Percentiles rank a stretch among this genome's conserved stretches.
Conservation (phyloP, 2,113 vertebrate genomes). For the Corydoras sp. region DNA sequence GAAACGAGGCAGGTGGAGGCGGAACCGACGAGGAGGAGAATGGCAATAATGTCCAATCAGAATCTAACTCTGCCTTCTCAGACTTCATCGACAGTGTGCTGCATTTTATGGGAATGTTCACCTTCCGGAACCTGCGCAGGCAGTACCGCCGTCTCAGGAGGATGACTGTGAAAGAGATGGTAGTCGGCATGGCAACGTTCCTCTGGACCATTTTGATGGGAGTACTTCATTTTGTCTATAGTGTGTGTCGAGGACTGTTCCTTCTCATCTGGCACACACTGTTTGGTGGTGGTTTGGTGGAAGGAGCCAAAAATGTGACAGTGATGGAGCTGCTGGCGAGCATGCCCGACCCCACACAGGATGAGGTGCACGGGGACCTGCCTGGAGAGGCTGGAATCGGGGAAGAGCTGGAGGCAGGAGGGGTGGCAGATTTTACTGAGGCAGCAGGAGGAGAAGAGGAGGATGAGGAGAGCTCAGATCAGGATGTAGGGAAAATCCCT, state of each 20-base stretch:
- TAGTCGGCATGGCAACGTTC: conserved; percentile 62
- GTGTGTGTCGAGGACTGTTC: conserved; percentile 73
- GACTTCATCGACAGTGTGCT: conserved; percentile 65
- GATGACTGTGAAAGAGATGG: conserved; percentile 77
- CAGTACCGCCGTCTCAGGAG: conserved; percentile 69
- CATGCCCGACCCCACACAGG: conserved; percentile 90
- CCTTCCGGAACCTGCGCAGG: conserved; percentile 75
- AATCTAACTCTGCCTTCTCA: conserved; percentile 61
- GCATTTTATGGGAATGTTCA: conserved; percentile 71
- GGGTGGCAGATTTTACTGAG: conserved; percentile 62
- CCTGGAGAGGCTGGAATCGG: conserved; percentile 64
- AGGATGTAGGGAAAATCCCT: conserved; percentile 70
- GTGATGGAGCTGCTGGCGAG: conserved; percentile 83
- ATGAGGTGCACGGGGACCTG: conserved; percentile 81
- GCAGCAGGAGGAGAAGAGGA: conserved; percentile 68
- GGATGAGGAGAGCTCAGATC: conserved; percentile 67
- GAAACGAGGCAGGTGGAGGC: conserved; percentile 39
- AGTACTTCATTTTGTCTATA: conserved; percentile 66
- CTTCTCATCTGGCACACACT: conserved; percentile 79
- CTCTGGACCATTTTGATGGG: conserved; percentile 72
- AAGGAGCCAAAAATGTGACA: conserved; percentile 83
- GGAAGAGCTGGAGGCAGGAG: conserved; percentile 67
- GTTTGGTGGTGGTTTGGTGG: conserved; percentile 85
- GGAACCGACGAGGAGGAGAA: conserved; percentile 60
- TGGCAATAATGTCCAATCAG: conserved; percentile 55